Evolutionary conservation across 2,113 vertebrate genomes (phyloP).

Genomic region (Eulacestoma nigropectus): DNA sequence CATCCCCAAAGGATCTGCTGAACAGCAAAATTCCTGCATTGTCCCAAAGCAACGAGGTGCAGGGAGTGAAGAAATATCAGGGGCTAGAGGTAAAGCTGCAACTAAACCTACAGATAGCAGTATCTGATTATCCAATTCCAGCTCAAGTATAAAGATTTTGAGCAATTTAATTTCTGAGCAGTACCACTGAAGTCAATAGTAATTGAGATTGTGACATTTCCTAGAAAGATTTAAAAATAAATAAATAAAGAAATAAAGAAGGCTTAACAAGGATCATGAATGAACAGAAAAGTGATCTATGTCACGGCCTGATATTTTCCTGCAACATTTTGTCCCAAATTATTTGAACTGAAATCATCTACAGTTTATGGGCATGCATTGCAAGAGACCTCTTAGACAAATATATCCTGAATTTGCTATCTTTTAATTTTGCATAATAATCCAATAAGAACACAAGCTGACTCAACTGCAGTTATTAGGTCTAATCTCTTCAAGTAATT

Average conservation of each 20-base stretch:
- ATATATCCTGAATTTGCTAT: background rate
- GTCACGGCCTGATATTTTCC: background rate
- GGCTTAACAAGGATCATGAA: background rate
- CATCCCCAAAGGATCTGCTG: background rate
- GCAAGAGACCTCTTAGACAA: background rate
- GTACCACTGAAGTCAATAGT: background rate
- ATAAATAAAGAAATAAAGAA: fast-evolving
- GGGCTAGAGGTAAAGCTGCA: background rate
- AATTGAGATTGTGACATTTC: background rate
- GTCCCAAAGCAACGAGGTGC: background rate
- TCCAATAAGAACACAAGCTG: background rate
- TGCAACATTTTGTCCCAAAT: background rate
- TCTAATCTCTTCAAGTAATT: background rate
- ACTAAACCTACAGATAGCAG: background rate
- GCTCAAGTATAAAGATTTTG: background rate
- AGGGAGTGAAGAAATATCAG: background rate
- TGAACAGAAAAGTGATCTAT: background rate
- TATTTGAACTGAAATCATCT: background rate
- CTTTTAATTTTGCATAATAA: background rate
- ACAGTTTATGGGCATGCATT: background rate
- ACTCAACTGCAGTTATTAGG: background rate
- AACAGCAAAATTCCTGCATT: background rate
- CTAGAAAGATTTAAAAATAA: background rate
- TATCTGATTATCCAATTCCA: background rate
- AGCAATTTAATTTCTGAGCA: background rate